Evolutionary conservation across 2,888 invertebrate genomes (phyloP), one percentile per base, ranked within the genome.

Genomic region (Charanyca ferruginea): DNA sequence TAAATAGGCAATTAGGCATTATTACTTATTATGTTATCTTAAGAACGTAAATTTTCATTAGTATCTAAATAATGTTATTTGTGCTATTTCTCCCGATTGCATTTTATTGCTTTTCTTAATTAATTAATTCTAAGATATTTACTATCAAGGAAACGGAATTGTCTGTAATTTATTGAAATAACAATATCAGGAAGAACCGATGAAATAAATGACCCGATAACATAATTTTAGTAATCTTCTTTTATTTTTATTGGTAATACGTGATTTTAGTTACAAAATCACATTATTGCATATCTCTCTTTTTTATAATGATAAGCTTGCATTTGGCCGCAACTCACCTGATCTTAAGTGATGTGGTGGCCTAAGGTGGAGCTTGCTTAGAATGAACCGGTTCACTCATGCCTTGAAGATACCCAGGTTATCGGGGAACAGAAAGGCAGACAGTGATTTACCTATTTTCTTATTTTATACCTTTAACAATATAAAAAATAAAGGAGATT

Each of bases 191-290:
- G 11, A 22, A 44, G 1, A 28, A 4, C 7, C 28, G 44, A 68
- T 71, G 38, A 69, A 68, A 47, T 52, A 16, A 68, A 68, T 51
- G 9, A 2, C 49, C 16, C 20, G 32, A 35, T 20, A 66, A 28
- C 22, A n/a, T n/a, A 6, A 9, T 23, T 7, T 4, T 13, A 13
- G 2, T 9, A n/a, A 49, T 25, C 5, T 49, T 1, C 13, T 22
- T 1, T 22, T 41, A 42, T 20, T 32, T 18, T 42, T 66, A 32
- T 66, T 51, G 16, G 0, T 16, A 20, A n/a, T 44, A 20, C 42
- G 48, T 63, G 49, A 32, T 18, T 1, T 3, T 4, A 16, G 5
- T 23, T 23, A 1, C 42, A 8, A 38, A 42, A 22, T 16, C 3
- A 16, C 4, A 38, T 38, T 38, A 38, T 5, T 16, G 13, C 16